Conservation (phyloP, 2,113 vertebrate species). For the Brevimyrus niger region DNA sequence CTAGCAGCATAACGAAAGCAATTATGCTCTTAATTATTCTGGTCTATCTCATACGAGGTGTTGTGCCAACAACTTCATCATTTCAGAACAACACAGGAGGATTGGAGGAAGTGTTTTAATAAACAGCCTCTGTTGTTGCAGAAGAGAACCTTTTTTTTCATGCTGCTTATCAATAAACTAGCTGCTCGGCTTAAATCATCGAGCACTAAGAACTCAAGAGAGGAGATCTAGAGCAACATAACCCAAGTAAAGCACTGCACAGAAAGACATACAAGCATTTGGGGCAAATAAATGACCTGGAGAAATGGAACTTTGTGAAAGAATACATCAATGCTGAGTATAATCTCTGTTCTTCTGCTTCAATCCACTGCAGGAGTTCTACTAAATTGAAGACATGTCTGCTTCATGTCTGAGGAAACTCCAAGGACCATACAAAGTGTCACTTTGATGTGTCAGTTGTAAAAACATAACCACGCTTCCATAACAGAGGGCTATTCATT, state of each 20-base stretch:
- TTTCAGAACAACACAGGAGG: background rate
- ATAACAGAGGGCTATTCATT: background rate
- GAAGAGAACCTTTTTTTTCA: background rate
- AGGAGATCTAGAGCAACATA: background rate
- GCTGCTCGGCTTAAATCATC: background rate
- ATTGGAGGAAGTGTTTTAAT: background rate
- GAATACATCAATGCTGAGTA: background rate
- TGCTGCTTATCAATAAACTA: background rate
- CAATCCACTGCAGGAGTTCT: background rate
- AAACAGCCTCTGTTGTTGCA: background rate
- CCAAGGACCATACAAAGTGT: background rate
- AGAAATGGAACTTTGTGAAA: background rate
- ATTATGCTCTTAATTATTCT: background rate
- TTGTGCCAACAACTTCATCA: background rate
- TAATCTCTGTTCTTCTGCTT: background rate
- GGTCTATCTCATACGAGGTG: background rate
- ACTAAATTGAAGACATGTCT: background rate
- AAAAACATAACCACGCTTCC: background rate
- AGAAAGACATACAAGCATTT: background rate
- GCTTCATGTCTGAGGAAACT: background rate
- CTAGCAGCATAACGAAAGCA: background rate
- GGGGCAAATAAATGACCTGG: background rate
- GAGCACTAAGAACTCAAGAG: background rate
- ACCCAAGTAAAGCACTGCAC: background rate
- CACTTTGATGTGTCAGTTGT: background rate